Evolutionary conservation across 2,113 vertebrate genomes (phyloP), one percentile per base, ranked within the genome.

Genomic region (Neodon shergylaensis): DNA sequence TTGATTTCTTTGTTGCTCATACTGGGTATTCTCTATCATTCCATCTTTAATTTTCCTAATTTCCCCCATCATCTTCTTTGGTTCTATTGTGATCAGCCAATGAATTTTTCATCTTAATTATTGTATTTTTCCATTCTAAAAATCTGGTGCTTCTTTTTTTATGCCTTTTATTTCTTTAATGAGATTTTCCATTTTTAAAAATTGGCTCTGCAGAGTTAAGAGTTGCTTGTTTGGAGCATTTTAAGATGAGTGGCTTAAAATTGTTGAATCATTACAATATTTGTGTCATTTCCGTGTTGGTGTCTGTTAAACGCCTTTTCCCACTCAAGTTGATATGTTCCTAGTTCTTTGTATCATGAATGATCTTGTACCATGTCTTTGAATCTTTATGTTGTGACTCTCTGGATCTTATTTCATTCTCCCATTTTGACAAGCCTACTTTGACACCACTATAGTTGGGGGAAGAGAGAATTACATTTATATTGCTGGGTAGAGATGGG

Each of bases 81-180:
- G 84, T 84, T 33, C 44, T 73, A 33, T 73, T 92, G 7, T 81
- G 4, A 49, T 24, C 39, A 86, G 81, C 26, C 7, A 49, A 14
- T 70, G 14, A 78, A 4, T 85, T 86, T 88, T 92, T 85, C 49
- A 63, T 58, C 85, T 95, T 68, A 12, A 24, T 79, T 83, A 84
- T 92, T 85, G 1, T 74, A 66, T 86, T 68, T 94, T 73, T 93
- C 10, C 47, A 21, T 82, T 81, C 44, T 61, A 61, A 85, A 89
- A 76, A 12, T 11, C 31, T 58, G 28, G 74, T 81, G 16, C 26
- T 81, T 81, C 24, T 58, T 31, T 61, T 76, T 76, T 79, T 86
- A 85, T 81, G 14, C 24, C 26, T 92, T 94, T 73, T 91, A 74
- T 86, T 85, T 90, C 33, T 85, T 89, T 85, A 39, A 22, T 78